phyloP scores from a whole-genome alignment of 2,888 invertebrate genomes.

The Serrognathus titanus region DNA sequence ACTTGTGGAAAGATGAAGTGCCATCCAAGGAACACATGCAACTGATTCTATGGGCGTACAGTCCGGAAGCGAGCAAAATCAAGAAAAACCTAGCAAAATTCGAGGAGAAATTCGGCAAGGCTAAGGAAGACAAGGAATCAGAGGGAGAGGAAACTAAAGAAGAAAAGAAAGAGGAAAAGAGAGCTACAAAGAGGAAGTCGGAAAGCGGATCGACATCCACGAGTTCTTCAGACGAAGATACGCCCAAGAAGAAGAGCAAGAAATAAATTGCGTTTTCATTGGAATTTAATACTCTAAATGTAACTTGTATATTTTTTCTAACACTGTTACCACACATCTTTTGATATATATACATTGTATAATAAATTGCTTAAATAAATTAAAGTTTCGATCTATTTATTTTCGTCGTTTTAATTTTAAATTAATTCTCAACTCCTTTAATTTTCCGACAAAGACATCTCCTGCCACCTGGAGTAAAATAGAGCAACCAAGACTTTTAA shows the following conservation, averaged over 20 bases:
- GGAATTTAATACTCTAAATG: not conserved
- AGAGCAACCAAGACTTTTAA: no score
- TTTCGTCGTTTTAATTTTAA: no score
- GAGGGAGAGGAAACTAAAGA: constrained; percentile 21
- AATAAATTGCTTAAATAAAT: no score
- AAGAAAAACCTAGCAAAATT: constrained; percentile 56
- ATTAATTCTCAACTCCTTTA: no score
- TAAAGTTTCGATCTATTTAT: no score
- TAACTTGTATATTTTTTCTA: no score
- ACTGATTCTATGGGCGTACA: constrained; percentile 73
- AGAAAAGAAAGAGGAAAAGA: constrained; percentile 18
- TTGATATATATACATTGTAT: no score
- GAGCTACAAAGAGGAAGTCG: constrained; percentile 33
- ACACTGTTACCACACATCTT: no score
- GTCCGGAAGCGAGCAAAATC: constrained; percentile 65
- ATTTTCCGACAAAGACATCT: no score
- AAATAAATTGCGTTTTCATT: constrained; percentile 16
- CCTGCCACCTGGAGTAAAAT: no score
- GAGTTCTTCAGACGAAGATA: constrained; percentile 35
- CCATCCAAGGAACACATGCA: constrained; percentile 67
- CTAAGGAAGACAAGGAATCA: constrained; percentile 30
- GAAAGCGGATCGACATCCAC: constrained; percentile 27
- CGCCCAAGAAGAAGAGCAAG: constrained; percentile 39
- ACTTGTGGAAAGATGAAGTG: constrained; percentile 63
- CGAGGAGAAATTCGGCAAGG: constrained; percentile 48